Conservation (phyloP, 2,888 invertebrate species). For the Cephus runcator region DNA sequence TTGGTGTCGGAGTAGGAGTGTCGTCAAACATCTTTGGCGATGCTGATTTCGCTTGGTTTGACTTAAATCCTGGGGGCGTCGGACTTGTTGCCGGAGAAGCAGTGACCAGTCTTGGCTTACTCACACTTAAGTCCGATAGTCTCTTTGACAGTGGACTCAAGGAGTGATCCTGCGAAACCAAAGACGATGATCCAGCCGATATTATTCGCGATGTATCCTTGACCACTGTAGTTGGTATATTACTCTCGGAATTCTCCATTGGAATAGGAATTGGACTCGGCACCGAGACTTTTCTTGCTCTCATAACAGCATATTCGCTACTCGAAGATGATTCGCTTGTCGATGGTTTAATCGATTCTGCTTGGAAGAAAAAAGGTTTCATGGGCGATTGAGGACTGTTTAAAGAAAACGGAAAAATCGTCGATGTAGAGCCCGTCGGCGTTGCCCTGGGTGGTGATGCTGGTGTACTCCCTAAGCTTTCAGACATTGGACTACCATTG, state of each 20-base stretch:
- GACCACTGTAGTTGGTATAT: background rate
- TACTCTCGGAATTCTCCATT: slow-evolving; percentile 7
- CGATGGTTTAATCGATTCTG: slow-evolving; percentile 15
- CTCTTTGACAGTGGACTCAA: slow-evolving; percentile 53
- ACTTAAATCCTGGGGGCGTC: slow-evolving; percentile 43
- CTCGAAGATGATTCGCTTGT: slow-evolving; percentile 4
- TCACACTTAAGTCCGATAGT: slow-evolving; percentile 48
- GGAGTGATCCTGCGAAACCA: slow-evolving; percentile 21
- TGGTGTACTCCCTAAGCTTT: slow-evolving; percentile 63
- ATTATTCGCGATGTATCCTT: slow-evolving; percentile 9
- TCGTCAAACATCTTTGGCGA: slow-evolving; percentile 53
- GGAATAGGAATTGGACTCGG: slow-evolving; percentile 14
- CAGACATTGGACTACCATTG: slow-evolving; percentile 61
- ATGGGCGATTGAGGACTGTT: slow-evolving; percentile 76
- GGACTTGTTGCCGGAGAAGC: slow-evolving; percentile 50
- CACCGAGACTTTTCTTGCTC: slow-evolving; percentile 34
- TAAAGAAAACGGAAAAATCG: slow-evolving; percentile 76
- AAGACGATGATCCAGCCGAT: background rate
- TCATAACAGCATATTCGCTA: slow-evolving; percentile 41
- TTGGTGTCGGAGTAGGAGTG: slow-evolving; percentile 39
- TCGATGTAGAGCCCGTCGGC: slow-evolving; percentile 71
- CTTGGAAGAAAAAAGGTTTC: slow-evolving; percentile 62
- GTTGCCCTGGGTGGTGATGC: slow-evolving; percentile 68
- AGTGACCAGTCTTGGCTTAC: slow-evolving; percentile 50
- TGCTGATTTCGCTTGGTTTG: slow-evolving; percentile 37